Conservation (phyloP, 2,797 vertebrate species). For the Lepilemur septentrionalis region DNA sequence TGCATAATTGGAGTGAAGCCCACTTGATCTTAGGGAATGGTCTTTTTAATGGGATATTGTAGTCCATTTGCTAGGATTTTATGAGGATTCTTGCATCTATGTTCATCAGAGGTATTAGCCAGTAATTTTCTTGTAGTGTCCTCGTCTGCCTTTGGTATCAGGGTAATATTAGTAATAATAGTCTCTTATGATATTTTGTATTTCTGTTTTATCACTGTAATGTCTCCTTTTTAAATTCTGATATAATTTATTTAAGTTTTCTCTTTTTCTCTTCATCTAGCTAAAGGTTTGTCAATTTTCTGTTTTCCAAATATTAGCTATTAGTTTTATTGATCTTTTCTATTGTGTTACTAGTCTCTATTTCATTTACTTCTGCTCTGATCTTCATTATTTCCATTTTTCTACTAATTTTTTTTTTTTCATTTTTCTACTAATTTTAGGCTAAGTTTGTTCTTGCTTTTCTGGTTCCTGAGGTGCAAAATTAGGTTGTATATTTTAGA, state of each 20-base stretch:
- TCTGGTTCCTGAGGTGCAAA: too few relatives aligned
- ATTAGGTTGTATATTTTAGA: too few relatives aligned
- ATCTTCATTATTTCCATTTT: too few relatives aligned
- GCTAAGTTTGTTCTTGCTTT: too few relatives aligned
- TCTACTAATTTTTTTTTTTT: too few relatives aligned
- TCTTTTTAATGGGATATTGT: neutral
- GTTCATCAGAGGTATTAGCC: neutral
- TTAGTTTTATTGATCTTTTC: neutral
- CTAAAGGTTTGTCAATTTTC: neutral
- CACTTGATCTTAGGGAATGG: neutral
- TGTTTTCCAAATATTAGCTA: neutral
- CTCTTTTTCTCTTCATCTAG: neutral
- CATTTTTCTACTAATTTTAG: too few relatives aligned
- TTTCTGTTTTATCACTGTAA: neutral
- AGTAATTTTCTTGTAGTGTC: neutral
- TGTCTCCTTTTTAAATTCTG: neutral
- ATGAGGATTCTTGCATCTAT: neutral
- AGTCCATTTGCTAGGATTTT: neutral
- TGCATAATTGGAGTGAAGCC: neutral
- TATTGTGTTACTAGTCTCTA: neutral
- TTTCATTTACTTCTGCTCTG: neutral
- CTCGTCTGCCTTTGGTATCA: neutral
- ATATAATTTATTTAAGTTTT: neutral
- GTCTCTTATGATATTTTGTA: neutral
- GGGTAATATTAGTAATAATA: neutral